These are phyloP conservation scores for Chlorops oryzae DNA, from an alignment of 1,140 invertebrate genomes.

Conservation along the genomic window DNA sequence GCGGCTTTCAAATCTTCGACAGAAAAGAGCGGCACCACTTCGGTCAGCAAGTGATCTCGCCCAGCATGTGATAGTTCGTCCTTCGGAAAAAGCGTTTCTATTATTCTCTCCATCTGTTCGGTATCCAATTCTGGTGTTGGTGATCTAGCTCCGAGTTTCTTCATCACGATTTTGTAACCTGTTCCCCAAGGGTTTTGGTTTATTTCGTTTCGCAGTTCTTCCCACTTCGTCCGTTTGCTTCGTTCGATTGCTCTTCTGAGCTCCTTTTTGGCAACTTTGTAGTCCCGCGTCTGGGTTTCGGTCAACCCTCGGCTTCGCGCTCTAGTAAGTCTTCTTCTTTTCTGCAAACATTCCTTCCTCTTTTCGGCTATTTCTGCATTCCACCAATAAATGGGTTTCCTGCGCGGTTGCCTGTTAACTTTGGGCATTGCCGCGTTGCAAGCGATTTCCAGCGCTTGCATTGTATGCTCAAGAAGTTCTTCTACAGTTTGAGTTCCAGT, in stretches of 20 bases:
- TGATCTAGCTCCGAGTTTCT: background rate
- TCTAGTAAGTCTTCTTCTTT: no score
- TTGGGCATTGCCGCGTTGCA: slow-evolving; percentile 4
- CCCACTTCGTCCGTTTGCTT: slow-evolving; percentile 13
- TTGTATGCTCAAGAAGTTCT: no score
- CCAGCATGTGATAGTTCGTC: background rate
- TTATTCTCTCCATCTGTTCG: background rate
- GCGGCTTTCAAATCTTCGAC: slow-evolving; percentile 15
- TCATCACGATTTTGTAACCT: slow-evolving; percentile 20
- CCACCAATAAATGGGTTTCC: no score
- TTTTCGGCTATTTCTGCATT: no score
- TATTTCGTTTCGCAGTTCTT: slow-evolving; percentile 14
- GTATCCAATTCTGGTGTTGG: background rate
- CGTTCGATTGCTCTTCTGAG: slow-evolving; percentile 15
- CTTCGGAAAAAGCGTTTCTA: slow-evolving; percentile 2
- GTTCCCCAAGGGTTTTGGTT: slow-evolving; percentile 20
- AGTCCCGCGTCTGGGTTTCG: no score
- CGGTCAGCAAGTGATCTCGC: background rate
- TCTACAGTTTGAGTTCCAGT: no score
- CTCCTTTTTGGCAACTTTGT: slow-evolving; percentile 4
- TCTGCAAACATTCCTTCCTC: no score
- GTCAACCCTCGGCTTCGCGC: no score
- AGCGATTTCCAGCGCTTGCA: no score
- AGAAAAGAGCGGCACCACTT: slow-evolving; percentile 11
- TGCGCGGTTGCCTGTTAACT: background rate